Percentiles rank a stretch among this genome's conserved stretches.
These are phyloP conservation scores for Oreonectes daqikongensis DNA, from an alignment of 2,797 vertebrate genomes.

Conservation along the genomic window DNA sequence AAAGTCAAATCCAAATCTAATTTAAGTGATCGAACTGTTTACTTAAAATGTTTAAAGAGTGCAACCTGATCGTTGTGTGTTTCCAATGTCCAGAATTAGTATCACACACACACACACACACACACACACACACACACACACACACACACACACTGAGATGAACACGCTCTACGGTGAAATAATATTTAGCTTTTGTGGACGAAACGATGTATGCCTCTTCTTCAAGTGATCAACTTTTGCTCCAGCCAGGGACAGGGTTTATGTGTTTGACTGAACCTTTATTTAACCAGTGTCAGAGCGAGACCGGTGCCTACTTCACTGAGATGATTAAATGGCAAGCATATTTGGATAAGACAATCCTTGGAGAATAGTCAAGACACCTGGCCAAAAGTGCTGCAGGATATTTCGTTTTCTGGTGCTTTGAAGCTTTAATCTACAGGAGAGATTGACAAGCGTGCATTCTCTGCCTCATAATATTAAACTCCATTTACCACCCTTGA, in stretches of 20 bases:
- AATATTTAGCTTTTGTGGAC: slow-evolving; percentile 29
- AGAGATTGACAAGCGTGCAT: slow-evolving; percentile 3
- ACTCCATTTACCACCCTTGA: neutral
- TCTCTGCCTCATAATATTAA: neutral
- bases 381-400: slow-evolving; percentile 50
- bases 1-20: neutral
- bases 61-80: neutral
- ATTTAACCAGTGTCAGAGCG: slow-evolving; percentile 51
- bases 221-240: slow-evolving; percentile 48
- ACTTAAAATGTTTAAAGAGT: neutral
- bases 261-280: slow-evolving; percentile 55
- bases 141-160: slow-evolving; percentile 7
- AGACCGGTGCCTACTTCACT: slow-evolving; percentile 43
- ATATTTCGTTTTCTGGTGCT: slow-evolving; percentile 42
- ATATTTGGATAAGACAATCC: slow-evolving; percentile 45
- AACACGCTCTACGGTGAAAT: neutral
- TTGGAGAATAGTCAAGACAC: slow-evolving; percentile 50
- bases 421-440: slow-evolving; percentile 13
- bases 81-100: neutral
- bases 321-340: slow-evolving; percentile 52
- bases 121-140: slow-evolving; percentile 7
- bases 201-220: slow-evolving; percentile 31
- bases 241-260: slow-evolving; percentile 45
- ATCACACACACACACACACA: slow-evolving; percentile 15
- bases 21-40: neutral